These are phyloP conservation scores for Chiloscyllium punctatum DNA, from an alignment of 2,797 vertebrate species.

Conservation along the genomic window DNA sequence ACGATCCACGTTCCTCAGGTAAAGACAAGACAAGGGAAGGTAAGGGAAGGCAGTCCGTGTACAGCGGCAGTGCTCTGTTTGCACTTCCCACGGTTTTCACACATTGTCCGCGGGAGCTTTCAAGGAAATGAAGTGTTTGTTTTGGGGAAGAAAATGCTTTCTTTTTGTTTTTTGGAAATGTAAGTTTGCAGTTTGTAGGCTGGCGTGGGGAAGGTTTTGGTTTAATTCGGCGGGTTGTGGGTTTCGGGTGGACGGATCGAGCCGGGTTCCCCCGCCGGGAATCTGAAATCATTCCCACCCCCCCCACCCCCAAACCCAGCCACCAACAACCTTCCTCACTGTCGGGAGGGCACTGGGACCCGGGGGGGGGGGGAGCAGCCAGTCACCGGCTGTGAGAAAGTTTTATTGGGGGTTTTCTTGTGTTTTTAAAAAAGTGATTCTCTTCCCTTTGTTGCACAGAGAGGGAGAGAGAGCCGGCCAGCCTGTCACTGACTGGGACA, in stretches of 20 bases:
- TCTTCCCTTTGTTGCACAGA: neutral
- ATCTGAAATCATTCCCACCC: too few species aligned
- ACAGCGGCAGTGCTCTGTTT: neutral
- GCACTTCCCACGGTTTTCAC: too few species aligned
- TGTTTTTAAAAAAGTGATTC: neutral
- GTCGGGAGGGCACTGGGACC: too few species aligned
- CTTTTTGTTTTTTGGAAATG: too few species aligned
- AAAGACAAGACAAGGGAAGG: neutral
- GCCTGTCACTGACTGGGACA: neutral
- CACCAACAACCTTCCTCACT: neutral
- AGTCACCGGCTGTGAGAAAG: neutral
- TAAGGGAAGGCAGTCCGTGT: neutral
- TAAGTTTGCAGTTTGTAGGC: neutral
- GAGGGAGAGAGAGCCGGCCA: neutral
- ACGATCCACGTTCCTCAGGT: neutral
- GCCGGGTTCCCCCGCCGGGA: neutral
- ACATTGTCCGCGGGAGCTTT: neutral
- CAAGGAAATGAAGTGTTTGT: neutral
- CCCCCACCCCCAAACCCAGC: too few species aligned
- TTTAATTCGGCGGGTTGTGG: too few species aligned
- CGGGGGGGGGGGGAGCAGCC: neutral
- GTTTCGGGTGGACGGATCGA: too few species aligned
- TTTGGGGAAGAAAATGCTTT: neutral
- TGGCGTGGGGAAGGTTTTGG: neutral
- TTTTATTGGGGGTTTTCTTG: neutral